Base-by-base conservation (phyloP, 2,888 invertebrate species). In the Axea sp. region DNA sequence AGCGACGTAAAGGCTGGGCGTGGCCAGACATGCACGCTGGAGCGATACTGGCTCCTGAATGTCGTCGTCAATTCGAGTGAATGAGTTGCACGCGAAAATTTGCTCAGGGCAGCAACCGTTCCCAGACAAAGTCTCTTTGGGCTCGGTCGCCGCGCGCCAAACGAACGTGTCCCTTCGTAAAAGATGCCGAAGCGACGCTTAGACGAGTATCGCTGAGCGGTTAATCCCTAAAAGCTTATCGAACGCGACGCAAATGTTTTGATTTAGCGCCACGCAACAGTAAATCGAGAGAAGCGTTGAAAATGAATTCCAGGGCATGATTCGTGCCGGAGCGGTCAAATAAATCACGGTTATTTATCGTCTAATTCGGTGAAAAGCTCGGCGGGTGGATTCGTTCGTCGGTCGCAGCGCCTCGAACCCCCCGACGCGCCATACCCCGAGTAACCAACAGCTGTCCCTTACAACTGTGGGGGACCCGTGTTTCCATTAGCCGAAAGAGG, bases 341-440 rank as follows among this genome's bases (percentile, higher is more conserved):
- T 81, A 80, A 82, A 82, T 82, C 80, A 79, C 75, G 60, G 78
- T 79, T 81, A 80, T 82, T 82, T 81, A 82, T 82, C 77, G 80
- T 76, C 74, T 79, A 81, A 82, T 82, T 79, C 79, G 77, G 69
- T 67, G 77, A 75, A 82, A 78, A 81, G 81, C 78, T 78, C 76
- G 64, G 55, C 75, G 62, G 71, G 75, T 26, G 51, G 60, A 69
- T 55, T 59, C 55, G 39, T 37, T 51, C 41, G 62, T 67, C 41
- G 62, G 68, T 28, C 4, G 11, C 6, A 57, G 74, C 78, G 75
- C 74, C 76, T 77, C 72, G 72, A 65, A 37, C 49, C 43, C 43
- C 41, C 67, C 19, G 26, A 41, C 31, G 26, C 43, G 24, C 35
- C 9, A 15, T 35, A 45, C 51, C 69, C 69, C 60, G 22, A 37